Conservation (phyloP, 2,888 invertebrate species). For the Gymnocheta viridis region DNA sequence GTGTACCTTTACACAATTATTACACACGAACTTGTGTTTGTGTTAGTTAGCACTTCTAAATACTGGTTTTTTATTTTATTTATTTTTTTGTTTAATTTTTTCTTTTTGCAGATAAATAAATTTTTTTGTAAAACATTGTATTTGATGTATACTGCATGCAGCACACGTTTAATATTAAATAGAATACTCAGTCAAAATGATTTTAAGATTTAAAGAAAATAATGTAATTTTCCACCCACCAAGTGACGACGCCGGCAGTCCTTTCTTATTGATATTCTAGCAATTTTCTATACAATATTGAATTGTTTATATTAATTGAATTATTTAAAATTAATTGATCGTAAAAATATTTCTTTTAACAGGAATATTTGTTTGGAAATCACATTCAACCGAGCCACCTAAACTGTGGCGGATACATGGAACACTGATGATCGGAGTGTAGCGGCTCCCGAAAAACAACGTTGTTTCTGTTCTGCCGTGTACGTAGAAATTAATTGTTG, state of each 20-base stretch:
- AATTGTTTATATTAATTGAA: no score
- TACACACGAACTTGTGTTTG: neutral
- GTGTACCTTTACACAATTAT: constrained; percentile 32
- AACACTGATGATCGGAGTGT: no score
- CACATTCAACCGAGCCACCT: no score
- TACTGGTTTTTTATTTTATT: neutral
- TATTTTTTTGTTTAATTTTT: neutral
- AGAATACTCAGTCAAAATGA: neutral
- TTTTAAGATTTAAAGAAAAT: neutral
- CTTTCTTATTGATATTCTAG: neutral
- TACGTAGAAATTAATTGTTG: no score
- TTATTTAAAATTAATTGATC: no score
- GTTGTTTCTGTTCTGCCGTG: no score
- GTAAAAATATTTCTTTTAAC: no score
- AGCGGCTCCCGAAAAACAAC: no score
- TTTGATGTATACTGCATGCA: constrained; percentile 18
- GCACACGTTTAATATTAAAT: constrained; percentile 45
- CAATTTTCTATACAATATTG: neutral
- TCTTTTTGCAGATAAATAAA: neutral
- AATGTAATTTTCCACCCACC: constrained; percentile 20
- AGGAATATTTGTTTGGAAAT: no score
- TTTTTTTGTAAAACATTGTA: constrained; percentile 40
- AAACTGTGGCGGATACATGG: no score
- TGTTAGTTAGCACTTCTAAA: neutral
- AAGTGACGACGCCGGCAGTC: neutral